A percentile compares a stretch with the other conserved stretches of the same genome.
Evolutionary conservation across 2,888 invertebrate genomes (phyloP).

Genomic region (Oscheius myriophilus): DNA sequence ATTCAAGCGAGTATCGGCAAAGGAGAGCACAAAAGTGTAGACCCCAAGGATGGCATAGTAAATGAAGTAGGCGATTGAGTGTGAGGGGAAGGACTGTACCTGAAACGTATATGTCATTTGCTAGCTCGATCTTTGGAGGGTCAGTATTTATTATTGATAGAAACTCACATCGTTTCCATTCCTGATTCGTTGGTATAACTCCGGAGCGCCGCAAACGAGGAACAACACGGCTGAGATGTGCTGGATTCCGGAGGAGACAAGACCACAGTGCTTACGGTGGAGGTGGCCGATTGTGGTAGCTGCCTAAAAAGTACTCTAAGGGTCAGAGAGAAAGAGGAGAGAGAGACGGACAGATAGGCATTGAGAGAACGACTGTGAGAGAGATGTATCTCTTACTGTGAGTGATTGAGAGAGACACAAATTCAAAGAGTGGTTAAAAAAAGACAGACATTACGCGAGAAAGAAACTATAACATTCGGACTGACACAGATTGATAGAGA

Average conservation of each 20-base stretch:
- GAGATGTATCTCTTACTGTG: too few species aligned
- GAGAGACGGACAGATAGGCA: too few species aligned
- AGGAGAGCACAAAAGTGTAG: slow-evolving; percentile 54
- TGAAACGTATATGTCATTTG: too few species aligned
- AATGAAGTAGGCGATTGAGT: slow-evolving; percentile 43
- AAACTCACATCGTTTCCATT: slow-evolving; percentile 29
- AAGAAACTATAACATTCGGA: too few species aligned
- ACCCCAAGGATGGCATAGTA: slow-evolving; percentile 50
- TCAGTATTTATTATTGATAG: neutral
- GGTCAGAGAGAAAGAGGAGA: too few species aligned
- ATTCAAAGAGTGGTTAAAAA: too few species aligned
- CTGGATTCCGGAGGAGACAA: slow-evolving; percentile 87
- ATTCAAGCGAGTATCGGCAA: slow-evolving; percentile 54
- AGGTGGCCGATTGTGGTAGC: slow-evolving; percentile 75
- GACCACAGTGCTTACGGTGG: slow-evolving; percentile 85
- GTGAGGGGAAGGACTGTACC: slow-evolving; percentile 8
- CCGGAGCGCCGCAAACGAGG: slow-evolving; percentile 78
- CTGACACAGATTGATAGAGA: too few species aligned
- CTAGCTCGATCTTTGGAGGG: too few species aligned
- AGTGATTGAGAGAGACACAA: too few species aligned
- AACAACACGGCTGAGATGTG: slow-evolving; percentile 89
- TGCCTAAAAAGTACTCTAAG: slow-evolving; percentile 40
- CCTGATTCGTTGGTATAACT: slow-evolving; percentile 61
- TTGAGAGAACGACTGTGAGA: too few species aligned
- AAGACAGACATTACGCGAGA: too few species aligned